These are phyloP conservation scores for Microcebus griseorufus DNA, from an alignment of 2,113 vertebrate genomes.

Conservation along the genomic window DNA sequence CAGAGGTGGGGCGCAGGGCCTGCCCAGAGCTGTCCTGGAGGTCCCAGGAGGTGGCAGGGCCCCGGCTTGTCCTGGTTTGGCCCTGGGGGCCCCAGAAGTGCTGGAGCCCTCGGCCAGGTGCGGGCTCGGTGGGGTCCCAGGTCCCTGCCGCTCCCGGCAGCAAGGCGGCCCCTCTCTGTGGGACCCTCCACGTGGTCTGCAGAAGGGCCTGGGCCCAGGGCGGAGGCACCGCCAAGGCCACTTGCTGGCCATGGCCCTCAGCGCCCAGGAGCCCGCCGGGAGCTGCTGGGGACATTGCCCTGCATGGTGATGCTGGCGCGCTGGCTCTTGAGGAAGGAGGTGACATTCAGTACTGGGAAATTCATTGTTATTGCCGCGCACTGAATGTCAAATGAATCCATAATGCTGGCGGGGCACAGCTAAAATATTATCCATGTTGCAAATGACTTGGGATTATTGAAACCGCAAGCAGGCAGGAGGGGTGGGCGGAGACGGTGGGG, in stretches of 20 bases:
- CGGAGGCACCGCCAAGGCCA: rapidly evolving
- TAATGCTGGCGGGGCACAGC: slow-evolving; percentile 58
- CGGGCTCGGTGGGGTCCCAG: rapidly evolving
- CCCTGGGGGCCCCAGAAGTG: rapidly evolving
- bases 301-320: slow-evolving; percentile 41
- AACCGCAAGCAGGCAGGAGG: background rate
- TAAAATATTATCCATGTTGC: slow-evolving; percentile 66
- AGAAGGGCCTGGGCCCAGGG: rapidly evolving
- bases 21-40: background rate
- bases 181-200: background rate
- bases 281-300: background rate
- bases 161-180: rapidly evolving
- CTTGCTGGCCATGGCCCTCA: rapidly evolving
- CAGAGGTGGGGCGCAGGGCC: background rate
- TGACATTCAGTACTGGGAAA: slow-evolving; percentile 74
- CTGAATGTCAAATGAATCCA: slow-evolving; percentile 74
- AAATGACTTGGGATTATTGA: background rate
- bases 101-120: background rate
- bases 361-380: slow-evolving; percentile 72
- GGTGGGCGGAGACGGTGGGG: rapidly evolving
- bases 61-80: too few relatives aligned
- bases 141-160: rapidly evolving
- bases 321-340: slow-evolving; percentile 10
- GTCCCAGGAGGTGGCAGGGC: too few relatives aligned
- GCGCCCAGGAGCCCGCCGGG: rapidly evolving